Conservation (phyloP, 1,140 invertebrate species). For the Bombyx mori region ASM3026992v2 NC_085115.1:5398501-5399000, state of each 20-base stretch:
- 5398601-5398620: slow-evolving; percentile 55
- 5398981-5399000: slow-evolving; percentile 84
- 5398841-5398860: slow-evolving; percentile 66
- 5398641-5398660: slow-evolving; percentile 79
- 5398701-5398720: slow-evolving; percentile 82
- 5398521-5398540: slow-evolving; percentile 32
- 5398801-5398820: slow-evolving; percentile 57
- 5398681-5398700: slow-evolving; percentile 83
- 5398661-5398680: slow-evolving; percentile 83
- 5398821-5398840: slow-evolving; percentile 73
- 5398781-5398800: slow-evolving; percentile 63
- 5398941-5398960: slow-evolving; percentile 73
- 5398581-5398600: slow-evolving; percentile 75
- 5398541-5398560: slow-evolving; percentile 74
- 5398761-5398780: slow-evolving; percentile 68
- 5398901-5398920: slow-evolving; percentile 55
- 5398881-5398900: slow-evolving; percentile 19
- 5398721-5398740: slow-evolving; percentile 70
- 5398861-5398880: slow-evolving; percentile 69
- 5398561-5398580: slow-evolving; percentile 71
- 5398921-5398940: slow-evolving; percentile 70
- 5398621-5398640: slow-evolving; percentile 54
- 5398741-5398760: slow-evolving; percentile 68
- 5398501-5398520: background rate
- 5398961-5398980: slow-evolving; percentile 82